Evolutionary conservation across 2,797 vertebrate genomes (phyloP).

Genomic region (Propithecus perrieri): DNA sequence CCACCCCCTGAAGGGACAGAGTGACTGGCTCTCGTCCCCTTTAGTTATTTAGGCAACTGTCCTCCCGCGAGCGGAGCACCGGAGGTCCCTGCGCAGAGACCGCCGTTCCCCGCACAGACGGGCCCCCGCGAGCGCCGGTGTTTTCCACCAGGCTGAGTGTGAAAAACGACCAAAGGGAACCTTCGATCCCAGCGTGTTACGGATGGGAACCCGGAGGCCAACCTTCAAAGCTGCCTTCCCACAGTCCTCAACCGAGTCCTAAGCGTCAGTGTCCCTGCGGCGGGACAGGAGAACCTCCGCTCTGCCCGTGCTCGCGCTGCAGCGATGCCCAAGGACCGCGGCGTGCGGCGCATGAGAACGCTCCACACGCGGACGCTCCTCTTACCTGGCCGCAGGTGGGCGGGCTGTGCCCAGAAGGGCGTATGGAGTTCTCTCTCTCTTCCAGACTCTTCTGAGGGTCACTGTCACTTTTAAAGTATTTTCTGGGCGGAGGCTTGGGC

Average conservation of each 20-base stretch:
- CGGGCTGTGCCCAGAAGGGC: background rate
- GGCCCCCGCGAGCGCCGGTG: too few relatives aligned
- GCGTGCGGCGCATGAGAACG: rapidly evolving
- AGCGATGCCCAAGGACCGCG: rapidly evolving
- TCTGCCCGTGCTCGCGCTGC: rapidly evolving
- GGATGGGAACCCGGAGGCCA: too few relatives aligned
- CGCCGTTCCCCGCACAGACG: rapidly evolving
- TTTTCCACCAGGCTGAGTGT: rapidly evolving
- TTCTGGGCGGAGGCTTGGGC: slow-evolving; percentile 87
- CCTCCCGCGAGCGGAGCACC: background rate
- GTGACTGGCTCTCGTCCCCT: background rate
- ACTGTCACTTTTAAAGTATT: slow-evolving; percentile 89
- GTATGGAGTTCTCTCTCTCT: slow-evolving; percentile 8
- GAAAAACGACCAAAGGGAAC: background rate
- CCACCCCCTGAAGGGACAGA: background rate
- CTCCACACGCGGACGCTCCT: background rate
- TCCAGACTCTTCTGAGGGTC: slow-evolving; percentile 75
- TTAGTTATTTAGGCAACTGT: background rate
- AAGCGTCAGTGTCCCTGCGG: background rate
- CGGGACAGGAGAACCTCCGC: background rate
- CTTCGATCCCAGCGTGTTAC: background rate
- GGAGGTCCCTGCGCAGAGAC: rapidly evolving
- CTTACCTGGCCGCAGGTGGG: slow-evolving; percentile 80
- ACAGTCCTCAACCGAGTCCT: background rate
- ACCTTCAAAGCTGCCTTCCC: too few relatives aligned